phyloP scores from a whole-genome alignment of 2,797 vertebrate genomes.

The Acanthornis magna region DNA sequence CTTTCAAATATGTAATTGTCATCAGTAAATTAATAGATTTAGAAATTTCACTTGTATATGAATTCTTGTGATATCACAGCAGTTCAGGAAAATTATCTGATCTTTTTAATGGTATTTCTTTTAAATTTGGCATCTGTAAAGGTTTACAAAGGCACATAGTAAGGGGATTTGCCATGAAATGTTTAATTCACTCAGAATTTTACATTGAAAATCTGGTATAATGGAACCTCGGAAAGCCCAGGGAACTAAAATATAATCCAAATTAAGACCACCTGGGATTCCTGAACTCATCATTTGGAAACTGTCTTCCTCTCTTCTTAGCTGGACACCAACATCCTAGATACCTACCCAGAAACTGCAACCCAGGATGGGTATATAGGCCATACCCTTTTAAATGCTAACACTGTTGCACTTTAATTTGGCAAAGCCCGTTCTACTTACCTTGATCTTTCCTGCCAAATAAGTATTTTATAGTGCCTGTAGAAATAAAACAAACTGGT shows the following conservation, averaged over 20 bases:
- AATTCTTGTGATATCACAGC: neutral
- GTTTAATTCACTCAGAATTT: neutral
- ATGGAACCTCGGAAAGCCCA: neutral
- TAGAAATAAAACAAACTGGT: neutral
- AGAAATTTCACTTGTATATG: neutral
- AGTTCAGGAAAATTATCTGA: neutral
- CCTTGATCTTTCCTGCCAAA: neutral
- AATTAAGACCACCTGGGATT: neutral
- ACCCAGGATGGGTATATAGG: too few relatives aligned
- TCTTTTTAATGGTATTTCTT: neutral
- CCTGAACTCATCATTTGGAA: neutral
- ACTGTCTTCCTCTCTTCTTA: neutral
- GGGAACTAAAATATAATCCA: neutral
- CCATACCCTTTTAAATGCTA: neutral
- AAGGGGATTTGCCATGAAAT: neutral
- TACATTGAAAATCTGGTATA: neutral
- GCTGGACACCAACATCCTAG: neutral
- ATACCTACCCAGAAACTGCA: neutral
- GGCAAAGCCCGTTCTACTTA: neutral
- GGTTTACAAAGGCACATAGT: neutral
- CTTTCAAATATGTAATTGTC: neutral
- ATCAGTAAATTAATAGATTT: neutral
- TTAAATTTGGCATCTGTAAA: neutral
- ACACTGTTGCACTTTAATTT: neutral
- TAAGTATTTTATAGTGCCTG: neutral